A percentile compares a stretch with the other conserved stretches of the same genome.
phyloP scores from a whole-genome alignment of 2,113 vertebrate species.

The Amphiprion percula region DNA sequence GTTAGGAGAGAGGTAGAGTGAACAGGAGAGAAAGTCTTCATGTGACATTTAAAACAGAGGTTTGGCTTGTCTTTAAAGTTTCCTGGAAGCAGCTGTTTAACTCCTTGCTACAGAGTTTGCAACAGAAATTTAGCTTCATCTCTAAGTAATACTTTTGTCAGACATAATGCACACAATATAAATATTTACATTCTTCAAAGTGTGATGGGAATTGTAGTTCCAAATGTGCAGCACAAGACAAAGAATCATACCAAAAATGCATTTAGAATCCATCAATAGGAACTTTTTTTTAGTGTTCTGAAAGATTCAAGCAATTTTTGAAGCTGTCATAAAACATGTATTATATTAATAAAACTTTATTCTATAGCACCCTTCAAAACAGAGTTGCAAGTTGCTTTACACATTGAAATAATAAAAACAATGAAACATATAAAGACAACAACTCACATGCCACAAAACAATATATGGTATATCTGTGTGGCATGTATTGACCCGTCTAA shows the following conservation, averaged over 20 bases:
- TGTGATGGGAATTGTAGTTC: background rate
- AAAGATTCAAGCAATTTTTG: background rate
- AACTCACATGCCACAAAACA: background rate
- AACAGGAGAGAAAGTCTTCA: slow-evolving; percentile 39
- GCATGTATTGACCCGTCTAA: background rate
- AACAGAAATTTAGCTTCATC: background rate
- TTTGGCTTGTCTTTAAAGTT: slow-evolving; percentile 47
- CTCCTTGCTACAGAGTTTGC: slow-evolving; percentile 19
- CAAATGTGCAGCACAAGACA: background rate
- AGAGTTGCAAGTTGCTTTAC: no score
- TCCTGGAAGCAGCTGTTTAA: slow-evolving; percentile 54
- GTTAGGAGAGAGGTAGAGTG: slow-evolving; percentile 18
- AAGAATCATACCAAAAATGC: no score
- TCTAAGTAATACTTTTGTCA: background rate
- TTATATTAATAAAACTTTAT: background rate
- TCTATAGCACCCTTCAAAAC: no score
- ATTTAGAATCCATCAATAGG: background rate
- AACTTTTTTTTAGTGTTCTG: background rate
- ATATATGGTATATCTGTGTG: background rate
- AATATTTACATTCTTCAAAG: background rate
- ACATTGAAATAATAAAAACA: no score
- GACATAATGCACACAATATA: background rate
- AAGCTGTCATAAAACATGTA: background rate
- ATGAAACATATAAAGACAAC: no score
- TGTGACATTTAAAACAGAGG: slow-evolving; percentile 40